Percentiles rank a stretch among this genome's conserved stretches.
phyloP scores from a whole-genome alignment of 2,888 invertebrate genomes.

The Aproaerema taeniolella region DNA sequence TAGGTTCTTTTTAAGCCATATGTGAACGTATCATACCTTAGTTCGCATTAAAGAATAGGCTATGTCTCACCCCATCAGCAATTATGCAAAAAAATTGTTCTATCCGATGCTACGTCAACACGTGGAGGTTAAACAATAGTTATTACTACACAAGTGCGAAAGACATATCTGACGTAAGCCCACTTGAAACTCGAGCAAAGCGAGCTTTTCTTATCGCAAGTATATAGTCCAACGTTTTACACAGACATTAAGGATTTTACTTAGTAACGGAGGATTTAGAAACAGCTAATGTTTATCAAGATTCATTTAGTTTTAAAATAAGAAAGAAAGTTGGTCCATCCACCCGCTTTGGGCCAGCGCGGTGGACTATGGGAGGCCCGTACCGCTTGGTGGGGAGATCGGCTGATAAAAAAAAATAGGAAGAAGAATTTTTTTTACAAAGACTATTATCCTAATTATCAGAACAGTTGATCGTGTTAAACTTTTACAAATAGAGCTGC shows the following conservation, averaged over 20 bases:
- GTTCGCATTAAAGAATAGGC: neutral
- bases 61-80: neutral
- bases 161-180: no score
- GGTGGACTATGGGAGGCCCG: neutral
- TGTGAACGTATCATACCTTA: neutral
- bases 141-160: no score
- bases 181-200: no score
- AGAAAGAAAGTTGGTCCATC: no score
- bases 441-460: neutral
- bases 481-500: neutral
- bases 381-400: neutral
- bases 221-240: no score
- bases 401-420: neutral
- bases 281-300: no score
- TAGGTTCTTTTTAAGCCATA: neutral
- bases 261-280: no score
- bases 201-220: no score
- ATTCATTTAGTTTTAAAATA: no score
- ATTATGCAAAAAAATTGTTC: neutral
- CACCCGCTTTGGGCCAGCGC: neutral
- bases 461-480: neutral
- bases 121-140: no score
- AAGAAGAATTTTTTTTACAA: no score
- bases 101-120: neutral
- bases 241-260: no score